Base-by-base conservation (phyloP, 2,888 invertebrate species). In the Chrysopilus asiliformis region DNA sequence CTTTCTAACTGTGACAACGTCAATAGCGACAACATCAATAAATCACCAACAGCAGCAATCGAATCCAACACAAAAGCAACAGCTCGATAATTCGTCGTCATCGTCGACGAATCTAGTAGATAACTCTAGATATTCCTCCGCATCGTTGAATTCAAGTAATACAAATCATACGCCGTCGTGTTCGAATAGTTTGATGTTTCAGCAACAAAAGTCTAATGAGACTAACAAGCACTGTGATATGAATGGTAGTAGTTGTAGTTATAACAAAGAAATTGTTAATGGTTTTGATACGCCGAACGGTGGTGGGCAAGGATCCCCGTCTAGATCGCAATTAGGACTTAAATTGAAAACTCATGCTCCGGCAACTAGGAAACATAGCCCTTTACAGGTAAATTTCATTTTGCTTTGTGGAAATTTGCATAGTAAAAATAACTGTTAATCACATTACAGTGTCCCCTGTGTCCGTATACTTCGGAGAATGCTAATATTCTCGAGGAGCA, bases 401-500 rank as follows among this genome's bases (percentile, higher is more conserved):
- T 13, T 24, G 22, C 18, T 30, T 17, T 24, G 31, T 24, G 19
- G 6, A 22, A 22, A 22, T 22, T 9, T 10, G 24, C 6, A n/a
- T 18, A 14, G n/a, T 29, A 22, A 26, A 15, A 35, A 4, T 19
- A 37, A n/a, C n/a, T n/a, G n/a, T n/a, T n/a, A n/a, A n/a, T n/a
- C n/a, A n/a, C n/a, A n/a, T 45, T 45, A 39, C 64, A 79, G 66
- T 85, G 85, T 59, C 78, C 82, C 30, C 69, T 85, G 59, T 85
- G 85, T 60, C 76, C 76, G 50, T 81, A 79, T 53, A 75, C 70
- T 41, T 80, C 80, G 53, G 72, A 74, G 56, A 79, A 77, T 61
- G 79, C 82, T 2, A 66, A 71, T 42, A 74, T 76, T 51, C 64
- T 85, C 44, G 82, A 85, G 54, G 83, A 84, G 57, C 86, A 86